These are phyloP conservation scores for Phyllostomus discolor DNA, from an alignment of 2,113 vertebrate genomes.

Conservation along the genomic window DNA sequence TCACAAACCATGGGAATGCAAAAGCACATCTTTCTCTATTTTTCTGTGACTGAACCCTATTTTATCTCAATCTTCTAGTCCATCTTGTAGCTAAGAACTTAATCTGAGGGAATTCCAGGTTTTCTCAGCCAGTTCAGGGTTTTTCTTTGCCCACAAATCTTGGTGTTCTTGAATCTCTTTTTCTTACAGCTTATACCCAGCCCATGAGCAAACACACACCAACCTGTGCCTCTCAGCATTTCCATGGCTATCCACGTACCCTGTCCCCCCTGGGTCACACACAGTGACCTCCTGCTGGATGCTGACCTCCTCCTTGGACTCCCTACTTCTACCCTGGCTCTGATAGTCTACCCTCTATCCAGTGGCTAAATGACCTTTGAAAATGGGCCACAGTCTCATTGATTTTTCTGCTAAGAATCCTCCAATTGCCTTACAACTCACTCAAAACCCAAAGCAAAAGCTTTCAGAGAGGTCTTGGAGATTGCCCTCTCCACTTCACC, in stretches of 20 bases:
- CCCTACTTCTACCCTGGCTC: background rate
- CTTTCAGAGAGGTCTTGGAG: rapidly evolving
- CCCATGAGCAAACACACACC: background rate
- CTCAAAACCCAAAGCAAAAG: background rate
- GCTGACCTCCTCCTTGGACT: background rate
- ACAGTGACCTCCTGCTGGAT: too few relatives aligned
- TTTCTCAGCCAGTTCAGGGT: background rate
- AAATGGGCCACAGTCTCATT: background rate
- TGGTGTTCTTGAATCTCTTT: background rate
- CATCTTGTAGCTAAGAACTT: background rate
- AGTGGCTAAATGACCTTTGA: background rate
- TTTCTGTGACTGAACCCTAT: background rate
- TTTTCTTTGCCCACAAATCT: background rate
- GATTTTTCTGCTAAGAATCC: background rate
- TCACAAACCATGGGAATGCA: background rate
- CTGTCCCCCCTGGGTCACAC: background rate
- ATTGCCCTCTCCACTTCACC: rapidly evolving
- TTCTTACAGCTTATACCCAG: background rate
- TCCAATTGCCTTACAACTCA: background rate
- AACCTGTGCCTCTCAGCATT: background rate
- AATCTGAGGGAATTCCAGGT: background rate
- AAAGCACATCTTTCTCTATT: background rate
- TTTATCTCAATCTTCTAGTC: background rate
- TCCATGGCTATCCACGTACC: background rate
- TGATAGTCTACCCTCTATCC: background rate